phyloP scores from a whole-genome alignment of 2,797 vertebrate genomes.

The Orientallactaga sibirica region DNA sequence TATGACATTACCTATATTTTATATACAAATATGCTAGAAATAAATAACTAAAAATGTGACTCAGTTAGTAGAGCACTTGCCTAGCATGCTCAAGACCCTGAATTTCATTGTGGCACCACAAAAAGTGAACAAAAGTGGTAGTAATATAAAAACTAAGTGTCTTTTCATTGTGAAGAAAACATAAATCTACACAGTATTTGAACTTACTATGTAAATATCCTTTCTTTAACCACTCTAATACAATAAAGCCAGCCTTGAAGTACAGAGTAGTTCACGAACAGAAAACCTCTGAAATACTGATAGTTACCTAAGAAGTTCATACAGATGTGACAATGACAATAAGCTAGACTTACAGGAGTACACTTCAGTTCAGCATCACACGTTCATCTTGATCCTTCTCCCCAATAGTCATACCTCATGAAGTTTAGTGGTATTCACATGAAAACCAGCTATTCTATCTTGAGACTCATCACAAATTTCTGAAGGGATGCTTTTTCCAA shows the following conservation, averaged over 20 bases:
- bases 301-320: background rate
- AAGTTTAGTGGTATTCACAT: background rate
- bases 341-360: background rate
- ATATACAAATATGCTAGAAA: background rate
- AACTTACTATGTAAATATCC: background rate
- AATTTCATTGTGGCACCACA: background rate
- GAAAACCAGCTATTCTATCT: background rate
- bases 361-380: background rate
- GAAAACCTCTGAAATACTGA: conserved; percentile 28
- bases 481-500: background rate
- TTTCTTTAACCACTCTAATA: background rate
- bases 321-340: background rate
- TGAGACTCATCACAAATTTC: conserved; percentile 12
- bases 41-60: background rate
- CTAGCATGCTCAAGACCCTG: background rate
- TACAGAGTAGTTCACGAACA: conserved; percentile 15
- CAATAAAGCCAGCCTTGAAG: background rate
- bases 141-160: background rate
- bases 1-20: background rate
- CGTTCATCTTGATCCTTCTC: conserved; percentile 4
- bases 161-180: conserved; percentile 5
- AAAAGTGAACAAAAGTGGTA: conserved; percentile 30
- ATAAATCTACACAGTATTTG: conserved; percentile 22
- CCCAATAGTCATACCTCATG: background rate
- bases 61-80: background rate